Percentiles rank a stretch among this genome's conserved stretches.
Evolutionary conservation across 2,113 vertebrate genomes (phyloP).

Genomic region (Notiomystis cincta): DNA sequence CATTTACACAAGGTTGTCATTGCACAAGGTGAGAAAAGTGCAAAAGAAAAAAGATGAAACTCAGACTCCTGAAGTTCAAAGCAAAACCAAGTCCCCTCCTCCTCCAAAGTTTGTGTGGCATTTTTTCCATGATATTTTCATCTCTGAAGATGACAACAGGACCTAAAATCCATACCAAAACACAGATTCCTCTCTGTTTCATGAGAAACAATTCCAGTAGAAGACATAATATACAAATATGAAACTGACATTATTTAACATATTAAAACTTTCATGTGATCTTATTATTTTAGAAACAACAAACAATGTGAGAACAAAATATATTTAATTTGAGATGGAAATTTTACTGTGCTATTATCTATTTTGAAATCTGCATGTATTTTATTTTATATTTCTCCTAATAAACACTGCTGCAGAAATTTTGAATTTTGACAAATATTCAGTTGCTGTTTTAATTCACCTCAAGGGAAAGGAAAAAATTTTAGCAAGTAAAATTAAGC

Average conservation of each 20-base stretch:
- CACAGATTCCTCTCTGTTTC: background rate
- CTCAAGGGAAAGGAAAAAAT: background rate
- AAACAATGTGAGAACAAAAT: background rate
- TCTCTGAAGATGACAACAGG: background rate
- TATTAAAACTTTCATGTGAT: background rate
- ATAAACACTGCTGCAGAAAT: background rate
- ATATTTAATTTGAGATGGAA: background rate
- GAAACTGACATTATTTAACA: background rate
- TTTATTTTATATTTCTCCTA: background rate
- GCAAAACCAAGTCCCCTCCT: accelerated
- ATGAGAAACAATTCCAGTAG: background rate
- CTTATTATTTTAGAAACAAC: background rate
- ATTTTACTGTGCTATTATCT: background rate
- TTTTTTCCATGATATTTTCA: background rate
- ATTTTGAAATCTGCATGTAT: background rate
- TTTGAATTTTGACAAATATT: background rate
- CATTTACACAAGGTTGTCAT: background rate
- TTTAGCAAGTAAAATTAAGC: constrained; percentile 34
- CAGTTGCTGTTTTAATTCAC: background rate
- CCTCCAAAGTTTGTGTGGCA: accelerated
- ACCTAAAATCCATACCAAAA: background rate
- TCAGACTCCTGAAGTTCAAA: background rate
- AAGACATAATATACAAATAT: background rate
- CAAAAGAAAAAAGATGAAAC: background rate
- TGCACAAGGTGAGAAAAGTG: background rate